phyloP scores from a whole-genome alignment of 2,113 vertebrate genomes.

The Oryzias curvinotus region DNA sequence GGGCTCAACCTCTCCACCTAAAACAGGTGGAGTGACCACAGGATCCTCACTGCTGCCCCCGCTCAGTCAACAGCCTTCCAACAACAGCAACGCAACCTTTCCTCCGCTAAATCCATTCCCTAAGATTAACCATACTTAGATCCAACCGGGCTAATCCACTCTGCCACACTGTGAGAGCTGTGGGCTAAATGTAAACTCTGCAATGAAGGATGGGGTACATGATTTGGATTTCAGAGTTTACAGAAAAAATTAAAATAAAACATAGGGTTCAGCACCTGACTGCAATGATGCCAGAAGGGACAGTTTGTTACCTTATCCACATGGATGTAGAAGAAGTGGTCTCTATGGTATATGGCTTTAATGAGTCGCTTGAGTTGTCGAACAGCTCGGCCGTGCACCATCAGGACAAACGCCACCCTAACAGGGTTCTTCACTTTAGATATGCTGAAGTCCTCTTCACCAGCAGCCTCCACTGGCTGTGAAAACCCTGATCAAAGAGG shows the following conservation, averaged over 20 bases:
- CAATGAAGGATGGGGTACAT: conserved; percentile 16
- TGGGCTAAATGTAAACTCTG: conserved; percentile 42
- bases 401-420: conserved; percentile 89
- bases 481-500: conserved; percentile 75
- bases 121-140: conserved; percentile 58
- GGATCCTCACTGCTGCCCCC: conserved; percentile 17
- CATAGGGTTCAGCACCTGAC: no score
- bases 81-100: conserved; percentile 15
- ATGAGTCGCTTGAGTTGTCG: conserved; percentile 94
- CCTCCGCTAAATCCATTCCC: conserved; percentile 42
- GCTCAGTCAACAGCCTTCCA: conserved; percentile 26
- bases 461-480: conserved; percentile 82
- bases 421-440: conserved; percentile 79
- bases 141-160: conserved; percentile 63
- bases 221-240: conserved; percentile 10
- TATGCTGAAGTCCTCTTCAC: conserved; percentile 79
- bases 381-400: conserved; percentile 91
- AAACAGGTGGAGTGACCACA: conserved; percentile 37
- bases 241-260: no score
- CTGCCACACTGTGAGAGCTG: conserved; percentile 34
- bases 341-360: conserved; percentile 92
- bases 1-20: conserved; percentile 28
- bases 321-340: conserved; percentile 96
- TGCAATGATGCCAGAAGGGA: background rate
- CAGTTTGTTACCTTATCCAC: conserved; percentile 88